Evolutionary conservation across 2,888 invertebrate genomes (phyloP).

Genomic region (Phaedon cochleariae): DNA sequence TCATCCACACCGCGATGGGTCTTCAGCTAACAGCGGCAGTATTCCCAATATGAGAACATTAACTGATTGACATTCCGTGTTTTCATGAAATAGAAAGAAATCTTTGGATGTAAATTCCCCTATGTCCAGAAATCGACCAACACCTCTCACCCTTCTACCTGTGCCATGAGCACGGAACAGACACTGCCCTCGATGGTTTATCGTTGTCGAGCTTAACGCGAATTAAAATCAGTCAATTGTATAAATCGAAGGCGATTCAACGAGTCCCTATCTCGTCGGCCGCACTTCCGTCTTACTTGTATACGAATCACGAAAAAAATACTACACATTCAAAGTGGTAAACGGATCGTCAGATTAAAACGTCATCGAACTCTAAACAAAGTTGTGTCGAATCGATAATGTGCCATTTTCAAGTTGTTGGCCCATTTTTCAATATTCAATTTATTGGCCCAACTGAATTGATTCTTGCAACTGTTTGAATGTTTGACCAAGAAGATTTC

Average conservation of each 20-base stretch:
- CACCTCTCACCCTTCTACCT: constrained; percentile 12
- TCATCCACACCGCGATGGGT: too few species aligned
- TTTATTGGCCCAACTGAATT: too few species aligned
- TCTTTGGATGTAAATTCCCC: too few species aligned
- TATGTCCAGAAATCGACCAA: not conserved
- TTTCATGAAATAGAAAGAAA: too few species aligned
- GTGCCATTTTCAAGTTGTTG: too few species aligned
- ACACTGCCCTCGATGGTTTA: constrained; percentile 32
- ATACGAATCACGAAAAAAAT: not conserved
- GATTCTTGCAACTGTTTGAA: too few species aligned
- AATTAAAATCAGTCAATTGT: constrained; percentile 39
- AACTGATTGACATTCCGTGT: too few species aligned
- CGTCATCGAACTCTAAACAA: not conserved
- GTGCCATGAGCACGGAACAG: not conserved
- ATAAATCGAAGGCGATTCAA: not conserved
- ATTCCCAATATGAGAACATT: too few species aligned
- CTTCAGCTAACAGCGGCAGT: too few species aligned
- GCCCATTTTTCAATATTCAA: too few species aligned
- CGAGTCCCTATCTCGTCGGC: not conserved
- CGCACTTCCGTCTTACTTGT: not conserved
- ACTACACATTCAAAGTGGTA: not conserved
- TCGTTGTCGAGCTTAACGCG: constrained; percentile 48
- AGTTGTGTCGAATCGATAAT: too few species aligned
- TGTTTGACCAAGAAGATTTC: too few species aligned
- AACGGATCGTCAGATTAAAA: not conserved